These are phyloP conservation scores for Tenthredo scrophulariae DNA, from an alignment of 2,888 invertebrate species.

Conservation along the genomic window DNA sequence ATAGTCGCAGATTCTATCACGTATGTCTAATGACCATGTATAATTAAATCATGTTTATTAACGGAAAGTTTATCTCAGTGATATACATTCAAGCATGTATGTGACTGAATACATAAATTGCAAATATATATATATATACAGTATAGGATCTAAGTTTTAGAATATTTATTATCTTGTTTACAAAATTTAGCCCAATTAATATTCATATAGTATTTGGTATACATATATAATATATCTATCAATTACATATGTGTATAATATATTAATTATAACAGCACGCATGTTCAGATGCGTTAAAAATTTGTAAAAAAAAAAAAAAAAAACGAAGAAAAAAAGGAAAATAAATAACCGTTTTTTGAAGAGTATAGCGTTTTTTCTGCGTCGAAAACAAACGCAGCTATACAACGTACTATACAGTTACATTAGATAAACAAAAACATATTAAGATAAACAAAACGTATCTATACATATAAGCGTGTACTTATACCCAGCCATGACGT, in stretches of 20 bases:
- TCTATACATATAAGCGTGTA: not conserved
- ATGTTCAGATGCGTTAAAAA: not conserved
- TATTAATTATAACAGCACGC: not conserved
- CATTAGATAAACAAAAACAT: conserved; percentile 7
- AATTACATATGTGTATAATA: not conserved
- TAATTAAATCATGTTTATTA: not conserved
- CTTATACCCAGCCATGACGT: not conserved
- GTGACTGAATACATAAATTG: not conserved
- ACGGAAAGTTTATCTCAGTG: not conserved
- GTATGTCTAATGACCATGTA: not conserved
- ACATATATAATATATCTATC: not conserved
- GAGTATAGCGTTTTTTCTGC: not conserved
- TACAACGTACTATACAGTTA: not conserved
- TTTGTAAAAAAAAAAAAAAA: not conserved
- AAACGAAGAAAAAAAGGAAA: not conserved
- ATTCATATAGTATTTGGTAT: not conserved
- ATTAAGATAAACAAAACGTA: not conserved
- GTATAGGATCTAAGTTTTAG: not conserved
- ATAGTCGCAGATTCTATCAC: not conserved
- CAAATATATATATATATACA: not conserved
- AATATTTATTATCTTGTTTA: conserved; percentile 15
- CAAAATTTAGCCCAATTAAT: not conserved
- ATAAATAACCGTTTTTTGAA: not conserved
- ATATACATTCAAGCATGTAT: not conserved
- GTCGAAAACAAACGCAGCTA: not conserved